Base-by-base conservation (phyloP, 1,140 invertebrate species). In the Hermetia illucens region DNA sequence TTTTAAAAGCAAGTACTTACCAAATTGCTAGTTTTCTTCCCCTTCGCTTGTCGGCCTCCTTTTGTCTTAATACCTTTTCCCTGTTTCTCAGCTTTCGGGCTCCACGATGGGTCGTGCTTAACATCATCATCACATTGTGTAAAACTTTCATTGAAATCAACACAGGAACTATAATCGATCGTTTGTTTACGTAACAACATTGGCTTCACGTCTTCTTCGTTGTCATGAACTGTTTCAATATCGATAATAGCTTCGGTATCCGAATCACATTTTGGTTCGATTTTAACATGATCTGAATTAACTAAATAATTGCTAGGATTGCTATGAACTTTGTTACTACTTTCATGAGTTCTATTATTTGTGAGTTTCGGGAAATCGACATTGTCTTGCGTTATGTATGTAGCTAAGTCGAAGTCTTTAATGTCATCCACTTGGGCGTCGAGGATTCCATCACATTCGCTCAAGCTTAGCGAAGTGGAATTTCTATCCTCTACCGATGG, bases 321-420 rank as follows among this genome's bases (percentile, higher is more conserved):
- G n/a, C n/a, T n/a, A n/a, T n/a, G n/a, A n/a, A n/a, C n/a, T n/a
- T n/a, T n/a, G n/a, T n/a, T n/a, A n/a, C n/a, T n/a, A n/a, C n/a
- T n/a, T n/a, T n/a, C n/a, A n/a, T n/a, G n/a, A n/a, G n/a, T n/a
- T n/a, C n/a, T n/a, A n/a, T n/a, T n/a, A n/a, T n/a, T n/a, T n/a
- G n/a, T n/a, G n/a, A n/a, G n/a, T n/a, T n/a, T n/a, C n/a, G n/a
- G n/a, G 6, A 44, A 36, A 37, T 27, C 24, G 13, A 56, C 52
- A 38, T 58, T 50, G 43, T 58, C 55, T 45, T 58, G 54, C 9
- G 55, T 58, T 31, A 58, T 58, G 22, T 58, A 58, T 16, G 56
- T 55, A 16, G 55, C 55, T 36, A 58, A 44, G 46, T 58, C 55
- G 40, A 58, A 58, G 35, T 52, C 50, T 40, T 52, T 56, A 0